phyloP scores from a whole-genome alignment of 1,140 invertebrate genomes.

The Mizuhopecten yessoensis region DNA sequence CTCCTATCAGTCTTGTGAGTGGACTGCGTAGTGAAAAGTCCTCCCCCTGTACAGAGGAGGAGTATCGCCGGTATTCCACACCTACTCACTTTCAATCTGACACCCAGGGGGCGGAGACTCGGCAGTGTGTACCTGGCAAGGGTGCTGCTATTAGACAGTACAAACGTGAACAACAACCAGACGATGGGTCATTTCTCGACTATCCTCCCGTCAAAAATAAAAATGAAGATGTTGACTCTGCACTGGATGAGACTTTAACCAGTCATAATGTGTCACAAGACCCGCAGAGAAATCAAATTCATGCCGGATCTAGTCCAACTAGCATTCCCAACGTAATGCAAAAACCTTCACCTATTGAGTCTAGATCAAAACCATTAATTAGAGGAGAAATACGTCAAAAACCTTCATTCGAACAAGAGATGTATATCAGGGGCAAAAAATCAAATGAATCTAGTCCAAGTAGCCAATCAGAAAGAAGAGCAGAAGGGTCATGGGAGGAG shows the following conservation, averaged over 20 bases:
- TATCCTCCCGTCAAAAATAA: slow-evolving; percentile 10
- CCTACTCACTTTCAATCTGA: slow-evolving; percentile 49
- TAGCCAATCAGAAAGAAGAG: background rate
- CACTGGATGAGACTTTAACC: background rate
- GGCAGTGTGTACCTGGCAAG: background rate
- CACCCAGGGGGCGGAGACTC: background rate
- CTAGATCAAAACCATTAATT: background rate
- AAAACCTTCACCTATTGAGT: background rate
- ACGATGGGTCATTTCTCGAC: slow-evolving; percentile 61
- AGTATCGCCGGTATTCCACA: slow-evolving; percentile 55
- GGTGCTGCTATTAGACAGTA: slow-evolving; percentile 48
- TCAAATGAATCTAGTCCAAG: slow-evolving; percentile 9
- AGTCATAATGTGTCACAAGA: background rate
- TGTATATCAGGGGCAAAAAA: background rate
- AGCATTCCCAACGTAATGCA: background rate
- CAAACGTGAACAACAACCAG: slow-evolving; percentile 30
- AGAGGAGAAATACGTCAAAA: background rate
- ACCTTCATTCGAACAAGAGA: background rate
- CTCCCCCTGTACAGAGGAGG: slow-evolving; percentile 52
- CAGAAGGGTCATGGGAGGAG: background rate
- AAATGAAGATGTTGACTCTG: slow-evolving; percentile 33
- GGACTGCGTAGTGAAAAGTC: slow-evolving; percentile 52
- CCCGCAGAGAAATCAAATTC: background rate
- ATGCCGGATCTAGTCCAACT: background rate
- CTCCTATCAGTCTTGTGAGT: slow-evolving; percentile 60